Evolutionary conservation across 2,888 invertebrate genomes (phyloP), one percentile per base, ranked within the genome.

Genomic region (Malachius bipustulatus): DNA sequence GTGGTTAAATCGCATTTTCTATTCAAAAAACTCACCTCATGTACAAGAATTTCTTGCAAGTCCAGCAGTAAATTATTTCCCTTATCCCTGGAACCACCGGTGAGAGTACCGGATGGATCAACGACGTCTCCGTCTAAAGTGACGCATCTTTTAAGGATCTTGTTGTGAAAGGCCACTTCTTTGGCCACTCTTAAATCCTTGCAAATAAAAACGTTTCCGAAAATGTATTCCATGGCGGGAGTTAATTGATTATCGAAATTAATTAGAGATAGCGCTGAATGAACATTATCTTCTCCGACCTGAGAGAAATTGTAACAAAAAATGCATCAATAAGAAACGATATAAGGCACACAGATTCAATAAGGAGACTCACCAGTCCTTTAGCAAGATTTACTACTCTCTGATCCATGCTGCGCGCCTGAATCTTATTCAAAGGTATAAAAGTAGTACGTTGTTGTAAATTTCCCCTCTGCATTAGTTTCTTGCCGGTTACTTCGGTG

Each of bases 121-220:
- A 83, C 81, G 19, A 83, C 76, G 59, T 97, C 96, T 0, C 97
- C 98, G 46, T 88, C 89, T 3, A 89, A 61, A 1, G 97, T 94
- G 13, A 97, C 88, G 52, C 77, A 75, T 42, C 77, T 75, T 24
- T 70, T 71, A 47, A 66, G 65, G 38, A 87, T 75, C 31, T 65
- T 61, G 8, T 69, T 69, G 60, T 90, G 73, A 62, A 82, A 91
- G 3, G 87, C 78, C 3, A 94, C 76, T 60, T 73, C 71, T 57
- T 77, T 79, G 15, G 96, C 96, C 14, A 74, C 66, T 26, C 81
- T 74, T 64, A 90, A 73, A 57, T 85, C 79, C 35, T 72, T 70
- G 55, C 91, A 91, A 41, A 97, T 75, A 45, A 98, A 78, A 30
- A 80, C 75, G 49, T 70, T 67, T 1, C 96, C 96, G 63, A 94